These are phyloP conservation scores for Pterostichus madidus DNA, from an alignment of 2,888 invertebrate species.

Conservation along the genomic window DNA sequence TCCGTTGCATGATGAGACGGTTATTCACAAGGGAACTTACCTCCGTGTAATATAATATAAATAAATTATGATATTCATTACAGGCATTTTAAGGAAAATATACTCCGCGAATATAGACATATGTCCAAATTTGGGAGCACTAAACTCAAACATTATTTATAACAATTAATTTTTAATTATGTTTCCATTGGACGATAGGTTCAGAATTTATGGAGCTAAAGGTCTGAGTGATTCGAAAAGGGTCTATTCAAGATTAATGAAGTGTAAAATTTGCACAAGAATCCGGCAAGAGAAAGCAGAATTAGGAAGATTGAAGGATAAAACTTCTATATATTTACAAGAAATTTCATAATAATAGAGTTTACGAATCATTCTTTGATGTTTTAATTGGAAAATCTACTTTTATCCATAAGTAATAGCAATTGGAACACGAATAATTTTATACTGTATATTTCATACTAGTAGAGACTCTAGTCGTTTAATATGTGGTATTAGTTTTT, in stretches of 20 bases:
- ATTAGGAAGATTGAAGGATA: background rate
- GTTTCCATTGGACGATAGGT: background rate
- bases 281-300: background rate
- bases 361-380: too few relatives aligned
- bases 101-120: background rate
- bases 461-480: too few relatives aligned
- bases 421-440: too few relatives aligned
- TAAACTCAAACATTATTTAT: background rate
- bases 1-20: constrained; percentile 4
- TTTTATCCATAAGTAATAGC: too few relatives aligned
- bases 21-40: background rate
- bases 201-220: background rate
- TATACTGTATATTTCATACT: too few relatives aligned
- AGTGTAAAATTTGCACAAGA: constrained; percentile 5
- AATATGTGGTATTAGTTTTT: too few relatives aligned
- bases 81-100: background rate
- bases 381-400: too few relatives aligned
- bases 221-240: constrained; percentile 6
- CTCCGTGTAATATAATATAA: constrained; percentile 4
- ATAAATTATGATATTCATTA: background rate
- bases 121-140: too few relatives aligned
- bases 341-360: too few relatives aligned
- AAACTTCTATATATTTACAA: too few relatives aligned
- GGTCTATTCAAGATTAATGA: constrained; percentile 26
- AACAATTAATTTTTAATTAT: background rate